Percentiles rank a stretch among this genome's conserved stretches.
Evolutionary conservation across 2,888 invertebrate genomes (phyloP).

Genomic region (Limenitis camilla): DNA sequence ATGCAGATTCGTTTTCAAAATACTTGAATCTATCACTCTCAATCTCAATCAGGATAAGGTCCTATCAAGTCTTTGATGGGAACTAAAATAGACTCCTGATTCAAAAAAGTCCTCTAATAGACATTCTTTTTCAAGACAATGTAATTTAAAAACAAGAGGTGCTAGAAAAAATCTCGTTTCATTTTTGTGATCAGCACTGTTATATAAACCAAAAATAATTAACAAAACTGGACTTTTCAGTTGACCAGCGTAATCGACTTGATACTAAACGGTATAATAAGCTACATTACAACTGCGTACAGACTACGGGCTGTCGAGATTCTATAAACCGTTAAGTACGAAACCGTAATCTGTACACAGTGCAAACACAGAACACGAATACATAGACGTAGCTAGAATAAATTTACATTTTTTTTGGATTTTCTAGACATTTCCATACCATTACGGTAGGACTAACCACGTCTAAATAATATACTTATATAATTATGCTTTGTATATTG

Average conservation of each 20-base stretch:
- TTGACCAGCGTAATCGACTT: not conserved
- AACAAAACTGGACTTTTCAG: not conserved
- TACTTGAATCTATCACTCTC: too few species aligned
- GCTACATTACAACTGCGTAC: conserved; percentile 36
- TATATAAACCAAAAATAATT: too few species aligned
- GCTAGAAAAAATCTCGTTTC: too few species aligned
- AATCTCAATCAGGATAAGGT: too few species aligned
- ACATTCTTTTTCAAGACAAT: too few species aligned
- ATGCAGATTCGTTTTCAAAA: too few species aligned
- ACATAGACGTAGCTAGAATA: conserved; percentile 4
- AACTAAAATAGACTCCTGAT: too few species aligned
- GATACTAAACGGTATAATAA: conserved; percentile 28
- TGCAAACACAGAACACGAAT: conserved; percentile 22
- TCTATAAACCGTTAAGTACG: conserved; percentile 36
- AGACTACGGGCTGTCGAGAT: conserved; percentile 32
- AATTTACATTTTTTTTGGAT: not conserved
- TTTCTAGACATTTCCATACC: not conserved
- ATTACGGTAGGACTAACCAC: too few species aligned
- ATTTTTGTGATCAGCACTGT: too few species aligned
- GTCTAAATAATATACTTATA: conserved; percentile 23
- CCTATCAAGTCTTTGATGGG: too few species aligned
- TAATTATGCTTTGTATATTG: conserved; percentile 38
- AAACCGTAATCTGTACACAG: conserved; percentile 35
- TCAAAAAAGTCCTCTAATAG: too few species aligned
- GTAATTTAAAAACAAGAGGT: too few species aligned